Base-by-base conservation (phyloP, 2,113 vertebrate species). In the Mola mola region DNA sequence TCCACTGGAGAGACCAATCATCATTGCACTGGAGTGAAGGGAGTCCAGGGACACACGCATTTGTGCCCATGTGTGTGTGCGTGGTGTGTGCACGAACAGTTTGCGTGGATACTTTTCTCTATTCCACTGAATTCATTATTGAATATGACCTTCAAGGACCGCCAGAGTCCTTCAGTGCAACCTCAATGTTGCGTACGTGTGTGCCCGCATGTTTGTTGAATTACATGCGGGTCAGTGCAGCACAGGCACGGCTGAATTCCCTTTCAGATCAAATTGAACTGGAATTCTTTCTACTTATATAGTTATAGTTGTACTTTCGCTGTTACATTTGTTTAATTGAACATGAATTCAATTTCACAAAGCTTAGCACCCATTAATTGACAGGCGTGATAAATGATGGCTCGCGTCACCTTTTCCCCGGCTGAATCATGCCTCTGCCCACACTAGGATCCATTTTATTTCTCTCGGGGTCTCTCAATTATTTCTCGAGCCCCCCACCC, bases 1-100 rank as follows among this genome's bases (percentile, higher is more conserved):
- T 82, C 87, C 73, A 83, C 83, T 83, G 84, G 86, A 86, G 79
- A 83, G 75, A 84, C 86, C 79, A 89, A 85, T 88, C 83, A 86
- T 73, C 63, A 66, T 72, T 51, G 70, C 65, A 79, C 63, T 64
- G 70, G 71, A 85, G 77, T 83, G 46, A 88, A 68, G 62, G 73
- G 78, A 78, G 88, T 72, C 78, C 13, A 51, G 87, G 72, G 82
- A 79, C 74, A 57, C 50, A 25, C 55, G 24, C 53, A 24, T 38
- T 11, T 52, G 19, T 12, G 46, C 9, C 37, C 16, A 37, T 36
- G 44, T 40, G 21, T 22, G 7, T 22, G 47, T 52, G 53, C 29
- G 38, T 11, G 36, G 33, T 10, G 61, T 57, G 66, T 46, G 50
- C 50, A 33, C 8, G 51, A 63, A 19, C 53, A 57, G 25, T 66